Evolutionary conservation across 2,797 vertebrate species (phyloP).

Genomic region (Enteromius mattozi): DNA sequence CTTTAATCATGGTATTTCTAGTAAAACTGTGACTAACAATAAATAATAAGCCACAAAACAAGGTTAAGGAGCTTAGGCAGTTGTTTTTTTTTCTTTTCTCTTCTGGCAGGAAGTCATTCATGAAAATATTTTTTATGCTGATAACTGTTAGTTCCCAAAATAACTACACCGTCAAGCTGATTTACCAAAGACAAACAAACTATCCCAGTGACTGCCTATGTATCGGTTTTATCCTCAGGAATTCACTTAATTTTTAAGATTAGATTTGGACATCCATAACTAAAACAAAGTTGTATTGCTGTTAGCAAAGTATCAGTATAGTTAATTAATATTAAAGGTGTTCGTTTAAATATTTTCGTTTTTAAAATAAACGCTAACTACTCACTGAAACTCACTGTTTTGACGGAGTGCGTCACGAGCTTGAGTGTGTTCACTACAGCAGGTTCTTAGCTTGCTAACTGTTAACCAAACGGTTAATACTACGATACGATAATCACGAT

Average conservation of each 20-base stretch:
- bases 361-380: background rate
- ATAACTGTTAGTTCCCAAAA: background rate
- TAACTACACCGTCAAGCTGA: background rate
- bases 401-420: background rate
- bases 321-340: background rate
- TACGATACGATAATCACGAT: background rate
- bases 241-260: background rate
- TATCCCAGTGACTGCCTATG: too few species aligned
- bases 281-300: background rate
- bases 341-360: background rate
- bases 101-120: background rate
- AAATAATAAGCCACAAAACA: background rate
- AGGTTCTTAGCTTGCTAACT: background rate
- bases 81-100: too few species aligned
- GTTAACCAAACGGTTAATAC: background rate
- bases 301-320: background rate
- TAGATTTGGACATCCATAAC: background rate
- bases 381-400: background rate
- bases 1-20: too few species aligned
- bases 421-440: background rate
- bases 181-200: background rate
- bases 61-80: background rate
- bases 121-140: background rate
- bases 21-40: background rate
- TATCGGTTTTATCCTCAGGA: background rate